Percentiles rank a stretch among this genome's conserved stretches.
Evolutionary conservation across 53 echinoderm and acorn worm genomes (phyloP).

Genomic region (Antedon mediterranea): DNA sequence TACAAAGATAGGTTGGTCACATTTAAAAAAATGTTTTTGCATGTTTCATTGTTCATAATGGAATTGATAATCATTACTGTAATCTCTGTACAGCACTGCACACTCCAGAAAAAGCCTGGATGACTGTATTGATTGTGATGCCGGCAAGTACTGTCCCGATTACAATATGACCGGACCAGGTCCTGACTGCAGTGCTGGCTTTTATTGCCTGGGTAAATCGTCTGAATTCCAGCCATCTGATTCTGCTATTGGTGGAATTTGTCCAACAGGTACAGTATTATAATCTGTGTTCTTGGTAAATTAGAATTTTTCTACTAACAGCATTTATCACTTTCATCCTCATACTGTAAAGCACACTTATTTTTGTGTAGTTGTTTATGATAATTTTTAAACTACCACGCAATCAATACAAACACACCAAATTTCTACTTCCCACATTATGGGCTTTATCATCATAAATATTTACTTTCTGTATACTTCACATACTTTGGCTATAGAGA

Average conservation of each 20-base stretch:
- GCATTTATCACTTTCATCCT: not conserved
- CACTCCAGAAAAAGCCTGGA: constrained; percentile 14
- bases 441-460: too few relatives aligned
- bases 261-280: constrained; percentile 89
- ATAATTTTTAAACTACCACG: too few relatives aligned
- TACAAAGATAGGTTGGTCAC: too few relatives aligned
- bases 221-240: constrained; percentile 45
- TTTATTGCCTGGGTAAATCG: constrained; percentile 56
- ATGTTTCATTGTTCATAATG: too few relatives aligned
- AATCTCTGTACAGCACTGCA: constrained; percentile 20
- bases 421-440: too few relatives aligned
- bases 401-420: too few relatives aligned
- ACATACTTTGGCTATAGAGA: too few relatives aligned
- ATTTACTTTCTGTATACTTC: too few relatives aligned
- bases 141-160: constrained; percentile 61
- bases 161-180: constrained; percentile 36
- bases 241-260: constrained; percentile 47
- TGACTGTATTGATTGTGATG: constrained; percentile 58
- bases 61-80: too few relatives aligned
- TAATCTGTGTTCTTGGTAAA: too few relatives aligned
- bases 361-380: too few relatives aligned
- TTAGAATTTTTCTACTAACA: not conserved
- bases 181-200: constrained; percentile 51
- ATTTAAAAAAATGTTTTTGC: too few relatives aligned
- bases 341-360: not conserved